Percentiles rank a stretch among this genome's conserved stretches.
Conservation (phyloP, 1,140 invertebrate species). For the Gerris buenoi region DNA sequence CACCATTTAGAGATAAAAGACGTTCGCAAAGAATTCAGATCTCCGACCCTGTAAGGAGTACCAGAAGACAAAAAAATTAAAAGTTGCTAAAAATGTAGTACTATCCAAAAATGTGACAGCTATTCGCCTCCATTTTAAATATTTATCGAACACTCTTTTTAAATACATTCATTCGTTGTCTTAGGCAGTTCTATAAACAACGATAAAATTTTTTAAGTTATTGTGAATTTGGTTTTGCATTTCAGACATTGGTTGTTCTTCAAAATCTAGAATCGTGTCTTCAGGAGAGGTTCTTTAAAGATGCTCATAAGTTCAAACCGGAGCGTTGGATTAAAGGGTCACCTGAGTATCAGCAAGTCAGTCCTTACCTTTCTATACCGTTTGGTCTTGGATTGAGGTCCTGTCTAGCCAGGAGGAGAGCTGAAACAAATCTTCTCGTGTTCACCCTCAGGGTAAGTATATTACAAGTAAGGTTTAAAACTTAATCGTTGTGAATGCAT, state of each 20-base stretch:
- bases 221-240: neutral
- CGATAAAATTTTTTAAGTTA: neutral
- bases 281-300: slow-evolving; percentile 38
- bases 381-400: slow-evolving; percentile 77
- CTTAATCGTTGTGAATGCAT: too few relatives aligned
- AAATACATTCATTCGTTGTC: neutral
- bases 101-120: neutral
- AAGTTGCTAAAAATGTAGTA: neutral
- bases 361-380: slow-evolving; percentile 66
- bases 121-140: neutral
- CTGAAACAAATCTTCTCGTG: slow-evolving; percentile 75
- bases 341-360: slow-evolving; percentile 34
- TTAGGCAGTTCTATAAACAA: neutral
- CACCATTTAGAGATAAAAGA: too few relatives aligned
- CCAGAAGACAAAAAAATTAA: too few relatives aligned
- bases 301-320: slow-evolving; percentile 52
- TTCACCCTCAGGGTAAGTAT: slow-evolving; percentile 58
- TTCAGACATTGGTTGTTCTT: neutral
- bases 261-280: neutral
- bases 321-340: slow-evolving; percentile 55
- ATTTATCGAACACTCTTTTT: neutral
- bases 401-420: slow-evolving; percentile 73
- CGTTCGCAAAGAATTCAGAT: too few relatives aligned
- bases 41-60: too few relatives aligned
- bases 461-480: too few relatives aligned